phyloP scores from a whole-genome alignment of 2,888 invertebrate species.

The Scaptomyza flava region DNA sequence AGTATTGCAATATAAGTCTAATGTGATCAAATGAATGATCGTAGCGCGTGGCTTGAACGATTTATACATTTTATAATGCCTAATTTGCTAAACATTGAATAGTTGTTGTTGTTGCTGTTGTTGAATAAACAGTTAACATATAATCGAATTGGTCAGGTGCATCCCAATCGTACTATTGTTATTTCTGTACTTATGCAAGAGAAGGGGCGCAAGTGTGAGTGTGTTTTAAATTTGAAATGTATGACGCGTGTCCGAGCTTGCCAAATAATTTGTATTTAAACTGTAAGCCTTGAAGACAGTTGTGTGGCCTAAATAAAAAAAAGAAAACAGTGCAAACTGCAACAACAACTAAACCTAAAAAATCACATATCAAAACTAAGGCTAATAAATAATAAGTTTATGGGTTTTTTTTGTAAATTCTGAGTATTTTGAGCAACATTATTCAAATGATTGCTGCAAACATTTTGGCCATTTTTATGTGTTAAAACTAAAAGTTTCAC shows the following conservation, averaged over 20 bases:
- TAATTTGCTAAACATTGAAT: constrained; percentile 59
- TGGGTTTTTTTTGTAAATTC: constrained; percentile 8
- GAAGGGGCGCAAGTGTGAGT: constrained; percentile 7
- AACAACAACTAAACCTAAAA: constrained; percentile 22
- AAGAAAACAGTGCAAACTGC: constrained; percentile 51
- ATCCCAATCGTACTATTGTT: constrained; percentile 39
- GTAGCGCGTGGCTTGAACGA: constrained; percentile 61
- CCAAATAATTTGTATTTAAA: constrained; percentile 58
- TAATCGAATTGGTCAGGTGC: constrained; percentile 50
- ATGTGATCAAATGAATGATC: constrained; percentile 26
- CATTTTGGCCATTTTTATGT: constrained; percentile 15
- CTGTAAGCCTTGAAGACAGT: constrained; percentile 60
- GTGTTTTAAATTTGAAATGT: constrained; percentile 67
- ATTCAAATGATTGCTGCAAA: constrained; percentile 43
- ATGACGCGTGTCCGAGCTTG: constrained; percentile 68
- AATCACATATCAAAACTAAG: constrained; percentile 24
- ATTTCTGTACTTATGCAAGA: constrained; percentile 15
- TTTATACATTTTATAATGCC: constrained; percentile 68
- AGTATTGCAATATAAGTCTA: constrained; percentile 37
- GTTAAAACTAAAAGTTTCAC: constrained; percentile 56
- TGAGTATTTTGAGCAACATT: constrained; percentile 22
- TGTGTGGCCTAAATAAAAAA: constrained; percentile 74
- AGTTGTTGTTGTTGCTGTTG: constrained; percentile 1
- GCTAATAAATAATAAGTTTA: constrained; percentile 57
- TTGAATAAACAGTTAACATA: constrained; percentile 29